Base-by-base conservation (phyloP, 2,797 vertebrate genomes). In the Numenius phaeopus region DNA sequence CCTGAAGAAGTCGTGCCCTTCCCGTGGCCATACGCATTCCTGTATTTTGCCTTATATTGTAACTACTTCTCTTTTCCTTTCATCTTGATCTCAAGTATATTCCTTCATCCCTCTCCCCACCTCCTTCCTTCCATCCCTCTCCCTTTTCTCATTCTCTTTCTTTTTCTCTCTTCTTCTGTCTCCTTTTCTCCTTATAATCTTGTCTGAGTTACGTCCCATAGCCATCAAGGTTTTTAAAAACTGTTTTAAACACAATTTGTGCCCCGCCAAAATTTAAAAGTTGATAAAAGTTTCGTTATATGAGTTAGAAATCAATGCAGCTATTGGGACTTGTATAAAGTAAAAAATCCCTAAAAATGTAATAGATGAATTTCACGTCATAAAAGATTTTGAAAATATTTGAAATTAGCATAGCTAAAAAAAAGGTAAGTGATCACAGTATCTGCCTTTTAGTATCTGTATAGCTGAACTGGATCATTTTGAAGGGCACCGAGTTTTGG, bases 11-110 rank as follows among this genome's bases (percentile, higher is more conserved):
- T 1, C 17, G 20, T 37, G 57, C 21, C 75, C 5, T 4, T 77
- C 32, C 79, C 15, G 0, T 55, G 57, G 26, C 34, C 21, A 1
- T 34, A 30, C 0, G 0, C 16, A 22, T 69, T n/a, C 4, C 26
- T 37, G 9, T 65, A 32, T 90, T 91, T 90, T 84, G 34, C 42
- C 57, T 72, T 40, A 30, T 89, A n/a, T 2, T 83, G 22, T 55
- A 91, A 59, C n/a, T 80, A 10, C 39, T 66, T 19, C 44, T 81
- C 19, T 52, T 79, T 34, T 46, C 50, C 47, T 67, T 76, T 59
- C 37, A 12, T 76, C 9, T 62, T 87, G 14, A 39, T 49, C 16
- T 73, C 27, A 61, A 39, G 4, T 30, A 2, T 77, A 54, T 91
- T 78, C 67, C 21, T 83, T 14, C 18, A 34, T 70, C 47, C 29